Conservation (phyloP, 2,888 invertebrate genomes). For the Rhagonycha fulva region DNA sequence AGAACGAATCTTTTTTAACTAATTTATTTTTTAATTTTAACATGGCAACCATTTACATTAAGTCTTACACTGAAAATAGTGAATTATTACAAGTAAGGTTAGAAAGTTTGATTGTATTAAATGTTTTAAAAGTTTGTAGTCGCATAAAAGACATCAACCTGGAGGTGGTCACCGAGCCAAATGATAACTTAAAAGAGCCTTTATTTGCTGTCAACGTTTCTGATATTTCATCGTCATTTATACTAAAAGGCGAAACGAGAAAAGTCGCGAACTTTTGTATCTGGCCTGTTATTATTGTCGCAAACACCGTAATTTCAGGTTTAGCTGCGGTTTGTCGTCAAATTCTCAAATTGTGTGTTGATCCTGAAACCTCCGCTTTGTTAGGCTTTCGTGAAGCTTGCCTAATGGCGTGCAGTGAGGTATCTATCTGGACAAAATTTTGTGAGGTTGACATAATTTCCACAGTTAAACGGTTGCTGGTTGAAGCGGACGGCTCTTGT, state of each 20-base stretch:
- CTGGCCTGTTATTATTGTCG: slow-evolving; percentile 67
- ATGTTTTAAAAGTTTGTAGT: slow-evolving; percentile 63
- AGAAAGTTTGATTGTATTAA: slow-evolving; percentile 67
- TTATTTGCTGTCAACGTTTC: slow-evolving; percentile 49
- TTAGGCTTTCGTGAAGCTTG: slow-evolving; percentile 82
- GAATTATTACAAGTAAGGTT: slow-evolving; percentile 43
- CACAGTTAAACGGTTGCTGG: slow-evolving; percentile 59
- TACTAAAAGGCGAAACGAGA: slow-evolving; percentile 53
- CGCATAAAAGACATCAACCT: slow-evolving; percentile 54
- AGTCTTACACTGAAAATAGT: slow-evolving; percentile 4
- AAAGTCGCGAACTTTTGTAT: slow-evolving; percentile 55
- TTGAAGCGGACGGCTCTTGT: slow-evolving; percentile 39
- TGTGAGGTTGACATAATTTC: slow-evolving; percentile 83
- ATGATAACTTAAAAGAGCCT: slow-evolving; percentile 35
- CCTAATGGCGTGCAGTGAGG: slow-evolving; percentile 80
- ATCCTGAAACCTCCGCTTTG: slow-evolving; percentile 54
- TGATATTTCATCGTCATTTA: slow-evolving; percentile 48
- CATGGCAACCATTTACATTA: slow-evolving; percentile 20
- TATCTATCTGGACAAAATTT: slow-evolving; percentile 88
- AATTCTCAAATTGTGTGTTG: slow-evolving; percentile 57
- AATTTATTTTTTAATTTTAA: background rate
- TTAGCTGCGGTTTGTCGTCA: slow-evolving; percentile 74
- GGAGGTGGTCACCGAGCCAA: slow-evolving; percentile 51
- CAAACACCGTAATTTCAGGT: slow-evolving; percentile 72
- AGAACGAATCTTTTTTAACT: background rate